Conservation (phyloP, 2,113 vertebrate species). For the Dendrocopos noguchii region DNA sequence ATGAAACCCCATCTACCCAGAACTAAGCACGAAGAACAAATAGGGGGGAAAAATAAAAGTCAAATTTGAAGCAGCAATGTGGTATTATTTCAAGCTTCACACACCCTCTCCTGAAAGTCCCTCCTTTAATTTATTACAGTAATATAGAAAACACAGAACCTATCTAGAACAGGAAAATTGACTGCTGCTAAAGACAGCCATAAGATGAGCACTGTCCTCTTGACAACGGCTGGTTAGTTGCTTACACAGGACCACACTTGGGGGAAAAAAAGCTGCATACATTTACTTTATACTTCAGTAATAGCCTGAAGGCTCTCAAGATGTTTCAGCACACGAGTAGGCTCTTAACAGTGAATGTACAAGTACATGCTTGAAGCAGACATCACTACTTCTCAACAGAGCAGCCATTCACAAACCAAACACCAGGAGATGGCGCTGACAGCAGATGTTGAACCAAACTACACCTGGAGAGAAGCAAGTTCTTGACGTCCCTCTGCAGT, state of each 20-base stretch:
- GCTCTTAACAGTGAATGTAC: too few species aligned
- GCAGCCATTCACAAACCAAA: fast-evolving
- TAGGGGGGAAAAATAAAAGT: not conserved
- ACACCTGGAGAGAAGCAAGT: not conserved
- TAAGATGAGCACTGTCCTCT: not conserved
- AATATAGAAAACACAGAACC: not conserved
- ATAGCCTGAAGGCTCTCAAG: not conserved
- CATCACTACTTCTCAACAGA: not conserved
- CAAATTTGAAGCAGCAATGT: not conserved
- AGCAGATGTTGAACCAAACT: not conserved
- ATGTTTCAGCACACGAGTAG: not conserved
- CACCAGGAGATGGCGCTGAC: not conserved
- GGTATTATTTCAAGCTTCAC: not conserved
- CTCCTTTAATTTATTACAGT: not conserved
- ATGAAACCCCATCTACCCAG: not conserved
- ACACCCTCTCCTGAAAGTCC: not conserved
- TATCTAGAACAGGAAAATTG: not conserved
- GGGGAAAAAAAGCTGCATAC: fast-evolving
- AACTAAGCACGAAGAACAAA: not conserved
- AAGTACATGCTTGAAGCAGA: not conserved
- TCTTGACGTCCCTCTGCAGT: not conserved
- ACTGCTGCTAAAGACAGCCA: not conserved
- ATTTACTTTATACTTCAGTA: not conserved
- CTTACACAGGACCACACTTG: not conserved
- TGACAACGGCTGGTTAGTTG: not conserved